These are phyloP conservation scores for Palythoa grandis DNA, from an alignment of 92 coral and sea anemone genomes.

Conservation along the genomic window DNA sequence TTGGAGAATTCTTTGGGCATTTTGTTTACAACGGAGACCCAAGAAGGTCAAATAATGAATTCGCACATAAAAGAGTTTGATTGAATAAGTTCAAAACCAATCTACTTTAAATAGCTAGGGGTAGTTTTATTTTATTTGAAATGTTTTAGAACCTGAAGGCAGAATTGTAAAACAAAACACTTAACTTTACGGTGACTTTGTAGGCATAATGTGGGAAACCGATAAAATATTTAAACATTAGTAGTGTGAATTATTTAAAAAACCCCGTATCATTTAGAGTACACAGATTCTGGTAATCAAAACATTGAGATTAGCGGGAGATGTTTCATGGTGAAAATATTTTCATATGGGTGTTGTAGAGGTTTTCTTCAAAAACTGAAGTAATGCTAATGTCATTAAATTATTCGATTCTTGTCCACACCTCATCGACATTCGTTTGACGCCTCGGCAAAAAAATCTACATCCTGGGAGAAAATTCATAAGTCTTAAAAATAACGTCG, in stretches of 20 bases:
- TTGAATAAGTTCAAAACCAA: slow-evolving; percentile 17
- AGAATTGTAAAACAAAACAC: slow-evolving; percentile 53
- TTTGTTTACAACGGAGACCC: slow-evolving; percentile 20
- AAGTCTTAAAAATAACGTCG: slow-evolving; percentile 22
- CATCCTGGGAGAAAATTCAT: slow-evolving; percentile 9
- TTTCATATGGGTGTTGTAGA: slow-evolving; percentile 1
- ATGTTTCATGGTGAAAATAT: slow-evolving; percentile 7
- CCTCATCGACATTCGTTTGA: background rate
- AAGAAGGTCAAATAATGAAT: slow-evolving; percentile 24
- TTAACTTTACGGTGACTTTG: slow-evolving; percentile 89
- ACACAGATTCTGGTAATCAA: slow-evolving; percentile 56
- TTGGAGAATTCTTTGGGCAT: slow-evolving; percentile 38
- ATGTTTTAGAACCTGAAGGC: background rate
- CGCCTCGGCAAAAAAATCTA: slow-evolving; percentile 19
- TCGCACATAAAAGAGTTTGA: slow-evolving; percentile 18
- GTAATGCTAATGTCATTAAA: slow-evolving; percentile 45
- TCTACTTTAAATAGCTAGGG: slow-evolving; percentile 24
- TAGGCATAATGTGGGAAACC: slow-evolving; percentile 55
- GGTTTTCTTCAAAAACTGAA: background rate
- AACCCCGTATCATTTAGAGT: slow-evolving; percentile 45
- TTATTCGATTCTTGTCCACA: background rate
- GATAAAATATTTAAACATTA: slow-evolving; percentile 66
- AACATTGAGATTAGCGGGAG: slow-evolving; percentile 52
- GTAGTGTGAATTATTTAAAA: slow-evolving; percentile 52
- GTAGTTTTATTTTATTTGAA: slow-evolving; percentile 16